phyloP scores from a whole-genome alignment of 2,797 vertebrate genomes.

The Chaetodon trifasciatus region DNA sequence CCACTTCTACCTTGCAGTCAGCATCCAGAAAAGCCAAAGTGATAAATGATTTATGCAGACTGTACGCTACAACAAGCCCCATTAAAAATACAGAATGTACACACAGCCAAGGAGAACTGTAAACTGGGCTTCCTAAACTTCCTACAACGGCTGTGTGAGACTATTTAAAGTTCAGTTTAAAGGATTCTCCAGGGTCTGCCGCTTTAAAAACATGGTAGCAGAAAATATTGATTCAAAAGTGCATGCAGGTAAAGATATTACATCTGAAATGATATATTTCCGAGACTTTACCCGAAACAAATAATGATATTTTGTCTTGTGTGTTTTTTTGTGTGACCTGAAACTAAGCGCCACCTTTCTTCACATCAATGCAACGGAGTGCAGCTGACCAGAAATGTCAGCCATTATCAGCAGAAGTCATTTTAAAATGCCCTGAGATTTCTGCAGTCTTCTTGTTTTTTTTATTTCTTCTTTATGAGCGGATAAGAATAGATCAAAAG shows the following conservation, averaged over 20 bases:
- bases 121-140: conserved; percentile 25
- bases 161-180: conserved; percentile 29
- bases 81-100: conserved; percentile 73
- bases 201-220: neutral
- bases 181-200: neutral
- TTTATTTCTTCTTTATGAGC: conserved; percentile 5
- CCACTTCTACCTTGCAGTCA: conserved; percentile 39
- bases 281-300: neutral
- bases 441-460: conserved; percentile 3
- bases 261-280: neutral
- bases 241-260: neutral
- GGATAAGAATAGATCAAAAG: conserved; percentile 70
- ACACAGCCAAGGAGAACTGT: conserved; percentile 33
- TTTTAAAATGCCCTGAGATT: conserved; percentile 60
- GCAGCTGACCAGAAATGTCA: conserved; percentile 64
- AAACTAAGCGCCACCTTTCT: conserved; percentile 34
- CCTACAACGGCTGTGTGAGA: neutral
- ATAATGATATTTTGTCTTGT: neutral
- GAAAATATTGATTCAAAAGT: neutral
- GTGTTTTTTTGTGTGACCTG: conserved; percentile 25
- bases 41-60: conserved; percentile 66
- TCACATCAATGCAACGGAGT: conserved; percentile 8
- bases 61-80: conserved; percentile 44
- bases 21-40: conserved; percentile 49
- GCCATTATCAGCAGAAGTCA: conserved; percentile 55